A percentile compares a stretch with the other conserved stretches of the same genome.
Conservation (phyloP, 2,888 invertebrate species). For the Catocala nupta region DNA sequence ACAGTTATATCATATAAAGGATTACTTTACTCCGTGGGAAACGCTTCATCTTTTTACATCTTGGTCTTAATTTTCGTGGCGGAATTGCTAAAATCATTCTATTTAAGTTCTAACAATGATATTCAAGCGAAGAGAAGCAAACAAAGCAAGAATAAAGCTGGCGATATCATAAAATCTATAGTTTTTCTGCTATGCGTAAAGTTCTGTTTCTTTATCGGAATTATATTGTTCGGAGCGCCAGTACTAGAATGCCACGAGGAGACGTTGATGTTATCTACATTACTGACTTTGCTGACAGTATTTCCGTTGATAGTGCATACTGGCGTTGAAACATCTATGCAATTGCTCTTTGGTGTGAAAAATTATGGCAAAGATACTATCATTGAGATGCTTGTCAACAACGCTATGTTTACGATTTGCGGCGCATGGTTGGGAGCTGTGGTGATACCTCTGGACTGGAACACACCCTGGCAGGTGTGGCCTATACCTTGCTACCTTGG, state of each 20-base stretch:
- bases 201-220: slow-evolving; percentile 86
- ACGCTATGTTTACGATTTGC: slow-evolving; percentile 87
- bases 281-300: slow-evolving; percentile 88
- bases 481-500: slow-evolving; percentile 91
- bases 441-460: slow-evolving; percentile 96
- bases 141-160: slow-evolving; percentile 73
- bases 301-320: slow-evolving; percentile 89
- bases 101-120: slow-evolving; percentile 70
- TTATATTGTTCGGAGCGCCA: slow-evolving; percentile 91
- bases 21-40: slow-evolving; percentile 88
- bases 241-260: slow-evolving; percentile 88
- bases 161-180: slow-evolving; percentile 84
- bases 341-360: slow-evolving; percentile 84
- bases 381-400: slow-evolving; percentile 86
- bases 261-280: slow-evolving; percentile 89
- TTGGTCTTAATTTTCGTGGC: slow-evolving; percentile 78
- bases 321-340: slow-evolving; percentile 87
- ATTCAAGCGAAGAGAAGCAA: slow-evolving; percentile 73
- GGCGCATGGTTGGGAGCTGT: slow-evolving; percentile 95
- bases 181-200: slow-evolving; percentile 79
- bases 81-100: slow-evolving; percentile 87
- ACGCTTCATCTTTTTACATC: slow-evolving; percentile 81
- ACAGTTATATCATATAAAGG: slow-evolving; percentile 87
- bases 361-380: slow-evolving; percentile 83
- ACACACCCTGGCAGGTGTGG: slow-evolving; percentile 95